Evolutionary conservation across 2,113 vertebrate species (phyloP), one percentile per base, ranked within the genome.

Genomic region (Onychostruthus taczanowskii): DNA sequence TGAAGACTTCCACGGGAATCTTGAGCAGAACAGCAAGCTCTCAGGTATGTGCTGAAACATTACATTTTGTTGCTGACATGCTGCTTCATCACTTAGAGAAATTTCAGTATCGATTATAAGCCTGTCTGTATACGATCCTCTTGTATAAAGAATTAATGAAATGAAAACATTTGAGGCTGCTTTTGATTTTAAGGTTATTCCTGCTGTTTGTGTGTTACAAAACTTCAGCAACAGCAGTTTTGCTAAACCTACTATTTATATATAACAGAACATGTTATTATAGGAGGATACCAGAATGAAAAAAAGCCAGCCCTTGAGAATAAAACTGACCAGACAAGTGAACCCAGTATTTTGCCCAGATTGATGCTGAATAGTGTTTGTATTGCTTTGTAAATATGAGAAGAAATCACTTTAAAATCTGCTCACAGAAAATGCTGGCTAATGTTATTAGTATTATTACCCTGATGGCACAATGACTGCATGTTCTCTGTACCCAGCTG

Each of bases 21-120:
- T 61, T 2, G 97, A 97, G 46, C 96, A 96, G 94, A 97, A 33
- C 95, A 93, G 92, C 74, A 98, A 96, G 77, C 87, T 96, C 55
- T 44, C 96, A 96, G 98, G 98, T 98, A 97, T 23, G 81, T 93
- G 77, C 95, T 87, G 35, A 50, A 92, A 52, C 11, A 2, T 20
- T 31, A 23, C 1, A 1, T 49, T 93, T 62, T 76, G 27, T 66
- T 85, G 31, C 67, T 89, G 66, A 43, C 8, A 0, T 28, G 59
- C 22, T 90, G 1, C 55, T 69, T 62, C 33, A 26, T 58, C 5
- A 2, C 47, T 84, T 86, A 52, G 30, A 33, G 35, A 68, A 58
- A 39, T 69, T 55, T 72, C 41, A 67, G 13, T 35, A 55, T 74
- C 1, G 1, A 8, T 76, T 90, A 30, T 50, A 58, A 91, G 14